Base-by-base conservation (phyloP, 1,140 invertebrate genomes). In the Psix sp. region DNA sequence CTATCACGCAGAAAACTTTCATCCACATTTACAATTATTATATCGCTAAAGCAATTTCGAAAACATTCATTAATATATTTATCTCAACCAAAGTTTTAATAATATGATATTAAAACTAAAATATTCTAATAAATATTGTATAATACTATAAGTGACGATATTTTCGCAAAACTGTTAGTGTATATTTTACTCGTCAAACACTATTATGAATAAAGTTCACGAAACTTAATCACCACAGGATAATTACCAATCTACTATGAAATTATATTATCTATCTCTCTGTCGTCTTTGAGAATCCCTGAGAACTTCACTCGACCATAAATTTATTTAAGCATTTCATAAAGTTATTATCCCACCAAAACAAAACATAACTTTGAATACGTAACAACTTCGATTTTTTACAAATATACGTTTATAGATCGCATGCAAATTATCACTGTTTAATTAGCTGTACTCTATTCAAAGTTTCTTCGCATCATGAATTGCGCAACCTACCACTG, bases 181-280 rank as follows among this genome's bases (percentile, higher is more conserved):
- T 10, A 43, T 57, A 57, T 57, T 57, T 67, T 45, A 51, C n/a
- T 33, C 16, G 17, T 38, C 11, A 35, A 67, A 57, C 54, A 51
- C 38, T 40, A 57, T 67, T 67, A 67, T 67, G 63, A 57, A 20
- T 67, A 67, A 67, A 67, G 63, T 67, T 67, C 46, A 52, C n/a
- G 63, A 56, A 42, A 49, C 46, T 48, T 52, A 46, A 60, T 62
- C 63, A 13, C 57, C 67, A 63, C 35, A 48, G 49, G 67, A 71
- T 71, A 62, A 71, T 71, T 62, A 71, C 57, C 57, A 62, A 71
- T 71, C 56, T 71, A 48, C 49, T 56, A 60, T 71, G 36, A 71
- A 71, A 71, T 56, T 56, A 71, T 42, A 71, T 71, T 71, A 71
- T 56, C 48, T 71, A 62, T 62, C 42, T 56, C n/a, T n/a, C n/a